Conservation (phyloP, 2,797 vertebrate species). For the Danio aesculapii region DNA sequence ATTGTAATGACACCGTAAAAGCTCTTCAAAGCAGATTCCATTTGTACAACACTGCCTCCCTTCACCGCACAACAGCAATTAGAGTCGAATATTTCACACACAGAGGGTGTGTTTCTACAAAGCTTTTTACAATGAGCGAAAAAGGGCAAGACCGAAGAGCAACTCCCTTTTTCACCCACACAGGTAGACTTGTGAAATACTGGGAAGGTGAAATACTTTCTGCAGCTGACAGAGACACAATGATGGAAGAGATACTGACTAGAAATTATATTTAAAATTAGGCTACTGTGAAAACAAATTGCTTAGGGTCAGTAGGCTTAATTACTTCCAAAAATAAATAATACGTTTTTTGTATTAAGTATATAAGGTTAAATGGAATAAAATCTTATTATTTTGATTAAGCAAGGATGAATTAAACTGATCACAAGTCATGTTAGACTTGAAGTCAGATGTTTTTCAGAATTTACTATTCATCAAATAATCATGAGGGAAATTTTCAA, state of each 20-base stretch:
- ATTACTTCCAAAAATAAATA: too few species aligned
- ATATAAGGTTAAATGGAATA: too few species aligned
- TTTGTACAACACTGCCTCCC: slow-evolving; percentile 7
- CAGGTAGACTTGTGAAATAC: slow-evolving; percentile 26
- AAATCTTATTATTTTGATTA: too few species aligned
- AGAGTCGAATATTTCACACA: slow-evolving; percentile 38
- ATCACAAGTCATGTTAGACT: not conserved
- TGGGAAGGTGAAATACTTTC: not conserved
- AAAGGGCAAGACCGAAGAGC: slow-evolving; percentile 28
- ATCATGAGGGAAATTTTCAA: not conserved
- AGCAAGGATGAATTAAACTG: not conserved
- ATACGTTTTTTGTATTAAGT: too few species aligned
- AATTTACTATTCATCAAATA: not conserved
- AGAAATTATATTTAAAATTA: not conserved
- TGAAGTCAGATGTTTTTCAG: too few species aligned
- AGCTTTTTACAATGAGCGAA: slow-evolving; percentile 34
- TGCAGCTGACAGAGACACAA: not conserved
- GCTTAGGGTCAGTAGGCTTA: not conserved
- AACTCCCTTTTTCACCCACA: slow-evolving; percentile 46
- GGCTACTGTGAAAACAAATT: not conserved
- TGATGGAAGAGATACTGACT: not conserved
- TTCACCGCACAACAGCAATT: slow-evolving; percentile 21
- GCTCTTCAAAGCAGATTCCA: not conserved
- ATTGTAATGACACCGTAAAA: slow-evolving; percentile 1
- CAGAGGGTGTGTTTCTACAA: slow-evolving; percentile 46